Conservation (phyloP, 2,888 invertebrate genomes). For the Blera fallax region DNA sequence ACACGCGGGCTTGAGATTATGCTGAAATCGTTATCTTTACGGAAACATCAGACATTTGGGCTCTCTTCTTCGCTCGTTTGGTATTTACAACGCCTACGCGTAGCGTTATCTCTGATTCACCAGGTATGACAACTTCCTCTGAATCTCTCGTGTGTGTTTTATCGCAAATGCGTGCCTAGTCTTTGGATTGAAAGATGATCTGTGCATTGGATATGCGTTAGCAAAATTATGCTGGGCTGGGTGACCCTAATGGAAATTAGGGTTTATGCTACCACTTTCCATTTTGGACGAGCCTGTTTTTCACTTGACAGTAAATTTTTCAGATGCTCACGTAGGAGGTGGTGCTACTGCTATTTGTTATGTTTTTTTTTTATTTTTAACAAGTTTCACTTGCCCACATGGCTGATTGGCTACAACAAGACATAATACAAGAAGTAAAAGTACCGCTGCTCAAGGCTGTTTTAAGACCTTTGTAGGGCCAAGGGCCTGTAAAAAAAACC, state of each 20-base stretch:
- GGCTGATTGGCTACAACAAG: no score
- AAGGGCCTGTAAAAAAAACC: no score
- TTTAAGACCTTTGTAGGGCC: no score
- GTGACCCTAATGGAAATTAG: constrained; percentile 13
- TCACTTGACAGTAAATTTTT: not conserved
- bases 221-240: not conserved
- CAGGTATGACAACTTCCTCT: constrained; percentile 46
- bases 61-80: constrained; percentile 4
- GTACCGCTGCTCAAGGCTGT: no score
- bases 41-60: constrained; percentile 65
- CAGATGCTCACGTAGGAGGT: not conserved
- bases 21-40: constrained; percentile 60
- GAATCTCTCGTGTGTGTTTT: not conserved
- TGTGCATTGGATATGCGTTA: not conserved
- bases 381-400: no score
- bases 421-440: no score
- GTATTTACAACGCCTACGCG: constrained; percentile 48
- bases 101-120: constrained; percentile 41
- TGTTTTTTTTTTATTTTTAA: no score
- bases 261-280: constrained; percentile 18
- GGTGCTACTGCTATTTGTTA: not conserved
- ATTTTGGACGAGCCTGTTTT: not conserved
- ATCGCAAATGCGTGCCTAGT: not conserved
- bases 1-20: constrained; percentile 48
- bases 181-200: constrained; percentile 14